Conservation (phyloP, 2,113 vertebrate genomes). For the Xiphophorus couchianus region DNA sequence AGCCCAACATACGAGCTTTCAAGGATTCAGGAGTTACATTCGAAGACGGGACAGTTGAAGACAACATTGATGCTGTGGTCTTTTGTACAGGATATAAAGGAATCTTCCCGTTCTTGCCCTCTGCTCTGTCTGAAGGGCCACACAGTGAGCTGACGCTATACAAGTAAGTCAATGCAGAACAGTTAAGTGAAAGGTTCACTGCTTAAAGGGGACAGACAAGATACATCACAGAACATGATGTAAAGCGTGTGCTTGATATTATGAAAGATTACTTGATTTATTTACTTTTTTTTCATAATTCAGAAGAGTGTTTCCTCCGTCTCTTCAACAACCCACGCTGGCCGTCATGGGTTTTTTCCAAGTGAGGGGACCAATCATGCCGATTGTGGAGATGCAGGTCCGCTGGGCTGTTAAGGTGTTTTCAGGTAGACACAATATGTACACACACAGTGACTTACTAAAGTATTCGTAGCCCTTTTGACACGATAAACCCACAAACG, state of each 20-base stretch:
- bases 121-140: constrained; percentile 71
- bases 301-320: constrained; percentile 82
- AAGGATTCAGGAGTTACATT: constrained; percentile 82
- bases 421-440: constrained; percentile 77
- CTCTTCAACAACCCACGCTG: constrained; percentile 84
- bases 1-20: constrained; percentile 83
- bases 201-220: too few relatives aligned
- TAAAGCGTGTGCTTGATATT: neutral
- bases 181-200: neutral
- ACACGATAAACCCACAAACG: too few relatives aligned
- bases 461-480: neutral
- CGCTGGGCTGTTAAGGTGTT: constrained; percentile 88
- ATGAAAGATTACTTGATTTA: neutral
- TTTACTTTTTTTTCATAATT: constrained; percentile 1
- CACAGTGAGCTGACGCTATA: constrained; percentile 81
- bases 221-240: too few relatives aligned
- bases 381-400: constrained; percentile 88
- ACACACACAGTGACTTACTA: constrained; percentile 3
- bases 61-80: constrained; percentile 84
- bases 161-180: constrained; percentile 60
- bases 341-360: constrained; percentile 86
- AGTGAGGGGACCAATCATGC: constrained; percentile 84
- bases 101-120: constrained; percentile 85
- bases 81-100: constrained; percentile 90
- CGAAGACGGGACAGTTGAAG: constrained; percentile 85